These are phyloP conservation scores for Ispidina picta DNA, from an alignment of 2,797 vertebrate genomes.

Conservation along the genomic window DNA sequence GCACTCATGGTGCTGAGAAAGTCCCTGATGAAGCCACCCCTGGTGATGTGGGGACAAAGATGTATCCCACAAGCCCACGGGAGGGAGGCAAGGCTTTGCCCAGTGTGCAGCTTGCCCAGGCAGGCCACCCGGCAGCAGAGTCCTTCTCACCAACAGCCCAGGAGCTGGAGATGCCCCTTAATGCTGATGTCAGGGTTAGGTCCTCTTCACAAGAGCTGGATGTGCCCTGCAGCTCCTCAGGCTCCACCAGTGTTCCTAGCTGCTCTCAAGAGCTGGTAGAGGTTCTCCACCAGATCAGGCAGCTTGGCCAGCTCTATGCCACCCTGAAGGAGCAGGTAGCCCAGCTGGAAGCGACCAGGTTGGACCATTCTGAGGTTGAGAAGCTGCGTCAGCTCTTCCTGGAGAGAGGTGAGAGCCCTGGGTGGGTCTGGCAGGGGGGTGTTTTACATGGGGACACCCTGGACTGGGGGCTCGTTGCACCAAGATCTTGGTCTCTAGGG, in stretches of 20 bases:
- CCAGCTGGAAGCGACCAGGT: constrained; percentile 62
- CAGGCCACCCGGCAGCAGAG: neutral
- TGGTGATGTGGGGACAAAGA: neutral
- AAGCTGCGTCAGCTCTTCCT: constrained; percentile 49
- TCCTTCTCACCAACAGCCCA: neutral
- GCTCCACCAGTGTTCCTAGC: neutral
- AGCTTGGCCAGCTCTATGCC: too few relatives aligned
- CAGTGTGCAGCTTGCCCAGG: neutral
- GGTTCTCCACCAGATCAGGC: too few relatives aligned
- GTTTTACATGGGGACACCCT: neutral
- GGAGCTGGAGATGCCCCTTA: neutral
- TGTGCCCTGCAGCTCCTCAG: neutral
- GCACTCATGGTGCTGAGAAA: neutral
- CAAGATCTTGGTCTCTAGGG: neutral
- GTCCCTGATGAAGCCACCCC: neutral
- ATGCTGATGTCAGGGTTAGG: accelerated
- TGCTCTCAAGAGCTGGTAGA: too few relatives aligned
- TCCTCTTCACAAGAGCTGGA: neutral
- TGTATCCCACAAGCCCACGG: too few relatives aligned
- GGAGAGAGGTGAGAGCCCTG: constrained; percentile 29
- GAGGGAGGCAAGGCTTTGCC: neutral
- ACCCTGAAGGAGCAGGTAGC: constrained; percentile 72
- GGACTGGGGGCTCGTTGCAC: accelerated
- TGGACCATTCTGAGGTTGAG: constrained; percentile 60
- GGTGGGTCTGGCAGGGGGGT: too few relatives aligned